Evolutionary conservation across 2,113 vertebrate genomes (phyloP), one percentile per base, ranked within the genome.

Genomic region (Hypomesus transpacificus): DNA sequence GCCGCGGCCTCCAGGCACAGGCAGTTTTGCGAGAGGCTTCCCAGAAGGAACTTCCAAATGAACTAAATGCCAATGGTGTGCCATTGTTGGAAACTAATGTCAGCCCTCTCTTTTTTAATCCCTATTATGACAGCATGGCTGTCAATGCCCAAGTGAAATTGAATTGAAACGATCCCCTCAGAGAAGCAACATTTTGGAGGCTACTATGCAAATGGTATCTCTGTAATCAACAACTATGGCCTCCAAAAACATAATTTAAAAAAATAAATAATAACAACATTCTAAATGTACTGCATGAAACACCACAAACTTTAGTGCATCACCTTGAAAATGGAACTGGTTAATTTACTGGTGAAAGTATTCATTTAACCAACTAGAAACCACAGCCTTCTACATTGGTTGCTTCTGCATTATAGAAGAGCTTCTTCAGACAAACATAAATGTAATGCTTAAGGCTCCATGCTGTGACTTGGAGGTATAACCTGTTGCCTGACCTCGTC

Each of bases 1-100:
- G 85, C n/a, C 85, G 85, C 62, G 16, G 46, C 26, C 60, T 89
- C 87, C 82, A 80, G 86, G 87, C 92, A 90, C 86, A 86, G 75
- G 86, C 80, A 85, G 88, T 91, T 89, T 91, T 93, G 91, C 88
- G 90, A 87, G 26, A 18, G 71, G 87, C 74, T 46, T 11, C 39
- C 87, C 79, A 87, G 89, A 89, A 92, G 90, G 79, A 90, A 83
- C 87, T 3, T 22, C 74, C 89, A 86, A 89, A 91, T 86, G 67
- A 89, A 91, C 88, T 88, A 80, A 77, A 89, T 82, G 72, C 86
- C 83, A 82, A 82, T 78, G 75, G 67, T 59, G 60, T n/a, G 76
- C 85, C 84, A 74, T 93, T 93, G 90, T 74, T 66, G 21, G 57
- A 75, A 52, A 59, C 85, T 39, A 53, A 60, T 69, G 0, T 0